Base-by-base conservation (phyloP, 2,113 vertebrate genomes). In the Labeo catla region DNA sequence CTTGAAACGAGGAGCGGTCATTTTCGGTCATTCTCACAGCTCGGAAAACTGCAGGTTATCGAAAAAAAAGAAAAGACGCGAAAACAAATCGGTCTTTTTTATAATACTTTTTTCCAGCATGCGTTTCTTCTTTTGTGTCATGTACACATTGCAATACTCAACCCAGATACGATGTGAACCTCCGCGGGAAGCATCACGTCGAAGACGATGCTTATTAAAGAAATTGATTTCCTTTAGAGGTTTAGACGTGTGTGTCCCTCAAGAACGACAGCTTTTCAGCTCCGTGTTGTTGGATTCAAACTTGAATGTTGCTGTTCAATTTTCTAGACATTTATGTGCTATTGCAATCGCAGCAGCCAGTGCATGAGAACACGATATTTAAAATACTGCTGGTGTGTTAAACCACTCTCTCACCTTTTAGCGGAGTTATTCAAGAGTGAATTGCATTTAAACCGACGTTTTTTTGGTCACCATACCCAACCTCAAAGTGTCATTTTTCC, bases 311-410 rank as follows among this genome's bases (percentile, higher is more conserved):
- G 84, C 84, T 65, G 76, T 76, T 72, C n/a, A 73, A 72, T 54
- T 82, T 36, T 49, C 65, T 84, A 65, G 68, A 52, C 70, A 66
- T 86, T 81, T 86, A 66, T 89, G 84, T 89, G 63, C 73, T 66
- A 61, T 80, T 85, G 66, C 66, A 78, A 36, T 83, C 77, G 50
- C 70, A 76, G 50, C 11, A 50, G 79, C 74, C 86, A 87, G 83
- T 89, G 88, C 88, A 89, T 89, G 88, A 80, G 34, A 87, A 86
- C 76, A 54, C 66, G 12, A 43, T 87, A 87, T 89, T 59, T 87
- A 83, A 85, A 85, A 47, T 76, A 76, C 72, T 79, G 74, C 72
- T 79, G 74, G 61, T 87, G 81, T 84, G 66, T 83, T 73, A 83
- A 77, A 74, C 79, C 86, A 79, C 73, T 57, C 61, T 74, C 45